Evolutionary conservation across 2,888 invertebrate genomes (phyloP), one percentile per base, ranked within the genome.

Genomic region (Eupithecia abbreviata): DNA sequence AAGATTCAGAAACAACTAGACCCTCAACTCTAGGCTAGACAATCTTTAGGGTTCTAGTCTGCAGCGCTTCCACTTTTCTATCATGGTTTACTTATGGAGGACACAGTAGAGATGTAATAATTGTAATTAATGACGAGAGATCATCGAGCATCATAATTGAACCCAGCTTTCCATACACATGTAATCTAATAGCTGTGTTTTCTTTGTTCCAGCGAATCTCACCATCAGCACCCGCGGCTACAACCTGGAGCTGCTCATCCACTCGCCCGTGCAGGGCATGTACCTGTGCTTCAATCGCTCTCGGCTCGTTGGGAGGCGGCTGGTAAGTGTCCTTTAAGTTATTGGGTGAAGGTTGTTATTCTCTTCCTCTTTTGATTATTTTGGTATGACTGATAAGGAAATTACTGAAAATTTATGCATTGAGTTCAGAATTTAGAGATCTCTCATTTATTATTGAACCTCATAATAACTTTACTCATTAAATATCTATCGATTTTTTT

Each of bases 201-300:
- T 76, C 80, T 41, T 82, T 92, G 93, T 96, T 96, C 68, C 96
- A 96, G 96, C 96, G 95, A 96, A 96, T 93, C 95, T 96, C 92
- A 96, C 96, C 90, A 96, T 96, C 90, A 96, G 95, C 89, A 96
- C 96, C 82, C 95, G 95, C 87, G 96, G 96, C 88, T 94, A 95
- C 91, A 93, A 89, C 86, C 92, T 96, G 89, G 96, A 96, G 86
- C 92, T 96, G 87, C 96, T 96, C 89, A 96, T 96, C 91, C 96
- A 95, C 94, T 97, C 97, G 88, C 97, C 97, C 91, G 96, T 96
- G 90, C 96, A 96, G 87, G 96, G 96, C 90, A 96, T 96, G 95
- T 97, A 96, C 94, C 96, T 97, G 88, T 97, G 97, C 95, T 97
- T 97, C 96, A 97, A 96, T 91, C 96, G 96, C 85, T 96, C 97